Evolutionary conservation across 1,140 invertebrate genomes (phyloP), one percentile per base, ranked within the genome.

Genomic region (Atta colombica): DNA sequence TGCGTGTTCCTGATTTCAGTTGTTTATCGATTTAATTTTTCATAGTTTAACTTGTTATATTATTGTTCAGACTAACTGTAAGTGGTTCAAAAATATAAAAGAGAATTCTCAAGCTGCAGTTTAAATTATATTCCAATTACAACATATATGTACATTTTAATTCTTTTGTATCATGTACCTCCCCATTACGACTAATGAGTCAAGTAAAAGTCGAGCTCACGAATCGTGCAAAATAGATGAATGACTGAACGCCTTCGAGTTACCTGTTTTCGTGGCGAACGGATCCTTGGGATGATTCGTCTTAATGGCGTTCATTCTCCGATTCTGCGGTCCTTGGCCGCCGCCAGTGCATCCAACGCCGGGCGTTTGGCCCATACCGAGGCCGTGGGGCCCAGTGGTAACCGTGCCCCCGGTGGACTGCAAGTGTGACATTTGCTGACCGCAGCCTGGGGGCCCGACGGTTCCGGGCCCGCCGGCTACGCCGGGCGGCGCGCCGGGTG

Each of bases 241-340:
- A 39, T 4, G 55, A 82, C 0, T 51, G 81, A 77, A 39, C 71
- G 51, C 51, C 35, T 74, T 84, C 69, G 89, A 91, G 90, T 92
- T 89, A 97, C 97, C 97, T 96, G 97, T 96, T 95, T 98, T 98
- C 90, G 96, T 96, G 86, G 96, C 96, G 92, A 97, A 96, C 92
- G 97, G 96, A 91, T 98, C 97, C 94, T 98, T 98, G 12, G 97
- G 97, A 95, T 97, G 97, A 92, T 97, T 97, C 14, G 97, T 96
- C 95, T 98, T 98, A 91, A 98, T 97, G 90, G 97, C 97, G 93
- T 98, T 98, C 94, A 98, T 97, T 74, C 98, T 96, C 63, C 97
- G 96, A 91, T 97, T 97, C 78, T 96, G 96, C 58, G 96, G 96
- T 87, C 95, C 95, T 49, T 94, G 94, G 55, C 95, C 96, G 80